phyloP scores from a whole-genome alignment of 2,888 invertebrate genomes.

The Resseliella maxima region DNA sequence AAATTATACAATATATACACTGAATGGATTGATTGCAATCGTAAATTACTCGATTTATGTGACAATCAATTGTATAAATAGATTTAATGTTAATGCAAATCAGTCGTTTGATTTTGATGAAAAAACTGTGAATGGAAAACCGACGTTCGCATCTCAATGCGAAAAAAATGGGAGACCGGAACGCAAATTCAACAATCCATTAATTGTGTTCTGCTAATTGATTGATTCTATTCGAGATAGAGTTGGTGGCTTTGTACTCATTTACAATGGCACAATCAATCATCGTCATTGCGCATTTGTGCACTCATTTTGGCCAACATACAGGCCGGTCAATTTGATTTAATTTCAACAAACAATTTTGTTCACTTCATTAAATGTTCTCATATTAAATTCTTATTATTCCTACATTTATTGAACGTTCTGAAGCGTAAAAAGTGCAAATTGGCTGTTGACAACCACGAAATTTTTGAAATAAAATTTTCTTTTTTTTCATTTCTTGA shows the following conservation, averaged over 20 bases:
- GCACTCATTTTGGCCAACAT: not conserved
- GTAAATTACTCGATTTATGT: slow-evolving; percentile 22
- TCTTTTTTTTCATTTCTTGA: no score
- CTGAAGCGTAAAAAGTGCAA: no score
- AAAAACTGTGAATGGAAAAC: not conserved
- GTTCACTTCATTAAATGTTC: not conserved
- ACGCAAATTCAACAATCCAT: slow-evolving; percentile 21
- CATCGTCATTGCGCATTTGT: not conserved
- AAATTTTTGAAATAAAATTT: no score
- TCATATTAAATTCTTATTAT: not conserved
- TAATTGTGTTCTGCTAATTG: slow-evolving; percentile 23
- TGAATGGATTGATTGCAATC: not conserved
- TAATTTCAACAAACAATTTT: not conserved
- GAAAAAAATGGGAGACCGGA: not conserved
- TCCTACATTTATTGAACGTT: no score
- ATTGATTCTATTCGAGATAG: not conserved
- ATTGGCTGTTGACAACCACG: no score
- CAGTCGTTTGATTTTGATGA: not conserved
- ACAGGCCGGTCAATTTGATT: not conserved
- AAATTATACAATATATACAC: not conserved
- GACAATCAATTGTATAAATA: not conserved
- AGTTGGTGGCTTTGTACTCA: not conserved
- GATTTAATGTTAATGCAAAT: not conserved
- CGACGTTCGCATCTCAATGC: not conserved
- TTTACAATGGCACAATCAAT: slow-evolving; percentile 28